Base-by-base conservation (phyloP, 1,140 invertebrate genomes). In the Habropoda laboriosa region DNA sequence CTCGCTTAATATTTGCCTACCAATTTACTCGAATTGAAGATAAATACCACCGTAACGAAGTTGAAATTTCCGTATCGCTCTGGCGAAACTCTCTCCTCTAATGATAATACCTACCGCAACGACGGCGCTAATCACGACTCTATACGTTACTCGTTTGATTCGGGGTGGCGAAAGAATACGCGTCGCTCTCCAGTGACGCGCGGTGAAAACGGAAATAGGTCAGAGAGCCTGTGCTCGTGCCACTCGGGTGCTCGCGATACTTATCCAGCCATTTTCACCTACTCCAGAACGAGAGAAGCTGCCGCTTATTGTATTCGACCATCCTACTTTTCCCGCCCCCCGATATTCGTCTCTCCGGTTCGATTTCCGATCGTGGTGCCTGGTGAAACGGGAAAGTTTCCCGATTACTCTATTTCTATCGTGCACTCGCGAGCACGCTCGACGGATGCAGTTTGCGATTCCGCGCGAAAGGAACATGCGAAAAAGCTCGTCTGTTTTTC, bases 251-350 rank as follows among this genome's bases (percentile, higher is more conserved):
- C n/a, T n/a, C n/a, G n/a, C n/a, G n/a, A n/a, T n/a, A n/a, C n/a
- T n/a, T n/a, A n/a, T n/a, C n/a, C n/a, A n/a, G n/a, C n/a, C n/a
- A n/a, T 5, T 24, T 35, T 18, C 21, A 30, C 73, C 67, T 73
- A 42, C 35, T 80, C n/a, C 16, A 64, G 32, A 79, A 70, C 47
- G 55, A 66, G 55, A 80, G n/a, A n/a, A n/a, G n/a, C n/a, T 53
- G 45, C 53, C 63, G 45, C 21, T 75, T 16, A 30, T 40, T 1
- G 32, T 40, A n/a, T 10, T 61, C 58, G 27, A 32, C 40, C 32
- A 30, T 53, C 12, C n/a, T n/a, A n/a, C 24, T 76, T 58, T 27
- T 60, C 24, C 51, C n/a, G 38, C 61, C 30, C 13, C n/a, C 70
- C 57, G 42, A n/a, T 21, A 47, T 71, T 27, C 18, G 32, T 55